phyloP scores from a whole-genome alignment of 2,113 vertebrate genomes.

The Trogon melanurus region DNA sequence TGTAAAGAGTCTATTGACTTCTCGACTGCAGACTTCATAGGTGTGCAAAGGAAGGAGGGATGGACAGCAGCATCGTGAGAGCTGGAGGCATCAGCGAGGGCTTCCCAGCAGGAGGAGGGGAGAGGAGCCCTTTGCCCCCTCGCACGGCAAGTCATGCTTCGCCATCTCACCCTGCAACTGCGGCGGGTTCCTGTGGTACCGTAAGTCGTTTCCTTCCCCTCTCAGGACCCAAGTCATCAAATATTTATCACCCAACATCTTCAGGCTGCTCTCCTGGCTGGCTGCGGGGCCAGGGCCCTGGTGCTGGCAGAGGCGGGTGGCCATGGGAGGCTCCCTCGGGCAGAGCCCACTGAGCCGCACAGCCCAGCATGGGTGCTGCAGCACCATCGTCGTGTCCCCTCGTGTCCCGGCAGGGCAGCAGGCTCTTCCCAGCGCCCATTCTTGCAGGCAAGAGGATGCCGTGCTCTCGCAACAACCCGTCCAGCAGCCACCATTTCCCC shows the following conservation, averaged over 20 bases:
- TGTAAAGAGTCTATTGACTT: neutral
- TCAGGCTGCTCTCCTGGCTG: rapidly evolving
- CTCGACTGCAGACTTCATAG: rapidly evolving
- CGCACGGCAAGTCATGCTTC: rapidly evolving
- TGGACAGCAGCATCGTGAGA: rapidly evolving
- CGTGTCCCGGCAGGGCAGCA: rapidly evolving
- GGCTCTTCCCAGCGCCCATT: neutral
- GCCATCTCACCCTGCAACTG: rapidly evolving
- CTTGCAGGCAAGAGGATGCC: no score
- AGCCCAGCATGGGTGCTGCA: rapidly evolving
- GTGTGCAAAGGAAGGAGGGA: neutral
- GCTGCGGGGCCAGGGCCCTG: neutral
- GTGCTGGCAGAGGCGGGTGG: rapidly evolving
- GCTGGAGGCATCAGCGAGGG: neutral
- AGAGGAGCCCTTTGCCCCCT: neutral
- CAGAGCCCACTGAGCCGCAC: rapidly evolving
- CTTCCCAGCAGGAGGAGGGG: neutral
- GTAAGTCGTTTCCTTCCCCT: neutral
- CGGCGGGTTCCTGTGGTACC: neutral
- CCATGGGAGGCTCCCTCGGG: rapidly evolving
- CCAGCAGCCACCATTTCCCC: neutral
- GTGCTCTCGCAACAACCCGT: rapidly evolving
- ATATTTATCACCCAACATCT: neutral
- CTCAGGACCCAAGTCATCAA: neutral
- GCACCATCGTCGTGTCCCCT: neutral